These are phyloP conservation scores for Coptodon bakossiorum DNA, from an alignment of 2,113 vertebrate genomes.

Conservation along the genomic window DNA sequence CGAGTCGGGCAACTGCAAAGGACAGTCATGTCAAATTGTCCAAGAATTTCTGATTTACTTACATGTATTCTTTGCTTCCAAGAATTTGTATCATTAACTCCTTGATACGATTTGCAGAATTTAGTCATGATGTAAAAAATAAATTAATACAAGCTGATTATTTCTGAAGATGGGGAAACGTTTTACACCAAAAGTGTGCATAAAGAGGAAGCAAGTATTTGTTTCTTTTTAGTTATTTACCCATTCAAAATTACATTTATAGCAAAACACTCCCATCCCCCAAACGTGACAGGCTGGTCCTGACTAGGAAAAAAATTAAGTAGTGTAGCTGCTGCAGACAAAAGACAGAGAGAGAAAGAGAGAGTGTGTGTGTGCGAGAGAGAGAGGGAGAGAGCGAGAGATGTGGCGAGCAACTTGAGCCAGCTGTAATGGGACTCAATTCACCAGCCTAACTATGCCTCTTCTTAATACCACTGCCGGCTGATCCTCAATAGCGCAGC, in stretches of 20 bases:
- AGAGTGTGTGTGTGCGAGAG: background rate
- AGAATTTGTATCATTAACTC: background rate
- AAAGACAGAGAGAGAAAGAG: background rate
- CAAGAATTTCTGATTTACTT: accelerated
- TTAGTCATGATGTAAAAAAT: background rate
- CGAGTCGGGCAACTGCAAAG: background rate
- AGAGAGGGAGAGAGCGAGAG: background rate
- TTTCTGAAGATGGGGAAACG: background rate
- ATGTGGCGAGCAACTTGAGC: background rate
- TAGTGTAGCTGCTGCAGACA: background rate
- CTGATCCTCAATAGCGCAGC: conserved; percentile 14
- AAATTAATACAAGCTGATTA: background rate
- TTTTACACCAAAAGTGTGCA: background rate
- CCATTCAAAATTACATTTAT: background rate
- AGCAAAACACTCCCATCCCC: background rate
- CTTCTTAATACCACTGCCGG: conserved; percentile 1
- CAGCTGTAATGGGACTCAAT: conserved; percentile 44
- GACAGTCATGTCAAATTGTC: background rate
- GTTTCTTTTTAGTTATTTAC: background rate
- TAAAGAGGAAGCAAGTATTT: background rate
- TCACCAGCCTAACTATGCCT: conserved; percentile 3
- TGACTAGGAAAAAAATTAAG: background rate
- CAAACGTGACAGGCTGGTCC: background rate
- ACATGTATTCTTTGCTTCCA: background rate
- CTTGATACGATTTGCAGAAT: background rate